Evolutionary conservation across 2,888 invertebrate genomes (phyloP).

Genomic region (Drosophila nr. perissopoda): DNA sequence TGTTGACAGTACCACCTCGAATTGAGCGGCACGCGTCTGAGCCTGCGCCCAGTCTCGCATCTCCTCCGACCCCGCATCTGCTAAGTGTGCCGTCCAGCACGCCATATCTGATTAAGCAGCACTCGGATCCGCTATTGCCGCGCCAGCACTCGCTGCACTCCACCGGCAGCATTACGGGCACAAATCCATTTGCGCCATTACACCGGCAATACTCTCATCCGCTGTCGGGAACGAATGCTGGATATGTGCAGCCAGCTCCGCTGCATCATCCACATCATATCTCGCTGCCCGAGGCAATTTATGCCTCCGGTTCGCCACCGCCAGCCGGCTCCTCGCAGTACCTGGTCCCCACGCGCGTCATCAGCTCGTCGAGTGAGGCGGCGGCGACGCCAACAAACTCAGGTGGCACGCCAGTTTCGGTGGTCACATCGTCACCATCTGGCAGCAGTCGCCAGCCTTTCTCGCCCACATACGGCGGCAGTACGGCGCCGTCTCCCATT

Average conservation of each 20-base stretch:
- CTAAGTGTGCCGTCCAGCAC: conserved; percentile 87
- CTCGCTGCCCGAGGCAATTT: conserved; percentile 83
- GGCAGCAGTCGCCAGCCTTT: conserved; percentile 72
- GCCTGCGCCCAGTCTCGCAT: conserved; percentile 86
- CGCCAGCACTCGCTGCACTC: conserved; percentile 85
- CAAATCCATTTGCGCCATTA: conserved; percentile 82
- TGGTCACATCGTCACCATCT: conserved; percentile 64
- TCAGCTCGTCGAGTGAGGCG: conserved; percentile 67
- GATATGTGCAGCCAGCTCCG: conserved; percentile 60
- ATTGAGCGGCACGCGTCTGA: conserved; percentile 87
- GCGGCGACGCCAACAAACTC: conserved; percentile 63
- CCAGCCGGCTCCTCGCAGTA: conserved; percentile 83
- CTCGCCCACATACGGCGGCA: conserved; percentile 75
- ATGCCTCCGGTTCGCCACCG: conserved; percentile 81
- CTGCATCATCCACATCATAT: conserved; percentile 83
- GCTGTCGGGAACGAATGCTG: conserved; percentile 71
- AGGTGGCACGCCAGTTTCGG: conserved; percentile 54
- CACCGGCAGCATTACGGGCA: conserved; percentile 53
- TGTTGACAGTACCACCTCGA: conserved; percentile 86
- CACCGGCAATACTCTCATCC: conserved; percentile 87
- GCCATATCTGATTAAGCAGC: conserved; percentile 88
- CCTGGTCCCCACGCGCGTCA: conserved; percentile 75
- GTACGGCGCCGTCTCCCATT: conserved; percentile 54
- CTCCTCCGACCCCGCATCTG: conserved; percentile 86
- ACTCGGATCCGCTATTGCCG: conserved; percentile 88